Evolutionary conservation across 2,113 vertebrate genomes (phyloP).

Genomic region (Crotalus viridis): DNA sequence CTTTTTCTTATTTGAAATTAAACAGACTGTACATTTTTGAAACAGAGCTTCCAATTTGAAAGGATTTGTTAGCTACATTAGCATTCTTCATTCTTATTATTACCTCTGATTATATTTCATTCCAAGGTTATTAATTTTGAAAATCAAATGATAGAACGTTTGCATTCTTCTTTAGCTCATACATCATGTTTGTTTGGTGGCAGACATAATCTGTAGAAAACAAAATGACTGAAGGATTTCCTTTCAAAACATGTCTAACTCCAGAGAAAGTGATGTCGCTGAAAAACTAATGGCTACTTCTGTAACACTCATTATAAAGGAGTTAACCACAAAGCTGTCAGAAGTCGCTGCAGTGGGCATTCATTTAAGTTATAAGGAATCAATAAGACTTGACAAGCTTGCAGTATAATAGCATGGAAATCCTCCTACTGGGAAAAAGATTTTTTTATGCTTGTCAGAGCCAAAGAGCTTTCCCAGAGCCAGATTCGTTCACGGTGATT

Average conservation of each 20-base stretch:
- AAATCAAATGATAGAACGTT: neutral
- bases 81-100: neutral
- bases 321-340: slow-evolving; percentile 25
- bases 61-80: neutral
- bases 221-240: neutral
- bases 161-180: neutral
- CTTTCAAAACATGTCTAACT: neutral
- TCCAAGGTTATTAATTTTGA: fast-evolving
- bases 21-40: neutral
- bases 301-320: slow-evolving; percentile 13
- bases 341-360: neutral
- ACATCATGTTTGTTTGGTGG: neutral
- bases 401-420: neutral
- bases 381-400: neutral
- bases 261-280: neutral
- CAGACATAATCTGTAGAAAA: neutral
- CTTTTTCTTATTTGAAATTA: neutral
- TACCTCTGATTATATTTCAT: neutral
- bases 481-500: neutral
- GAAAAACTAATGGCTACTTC: neutral
- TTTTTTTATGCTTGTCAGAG: neutral
- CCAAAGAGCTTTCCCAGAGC: neutral
- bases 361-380: slow-evolving; percentile 39
- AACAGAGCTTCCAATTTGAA: neutral
- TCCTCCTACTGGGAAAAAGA: neutral